A percentile compares a stretch with the other conserved stretches of the same genome.
phyloP scores from a whole-genome alignment of 2,888 invertebrate genomes.

The Cylindroiulus punctatus region DNA sequence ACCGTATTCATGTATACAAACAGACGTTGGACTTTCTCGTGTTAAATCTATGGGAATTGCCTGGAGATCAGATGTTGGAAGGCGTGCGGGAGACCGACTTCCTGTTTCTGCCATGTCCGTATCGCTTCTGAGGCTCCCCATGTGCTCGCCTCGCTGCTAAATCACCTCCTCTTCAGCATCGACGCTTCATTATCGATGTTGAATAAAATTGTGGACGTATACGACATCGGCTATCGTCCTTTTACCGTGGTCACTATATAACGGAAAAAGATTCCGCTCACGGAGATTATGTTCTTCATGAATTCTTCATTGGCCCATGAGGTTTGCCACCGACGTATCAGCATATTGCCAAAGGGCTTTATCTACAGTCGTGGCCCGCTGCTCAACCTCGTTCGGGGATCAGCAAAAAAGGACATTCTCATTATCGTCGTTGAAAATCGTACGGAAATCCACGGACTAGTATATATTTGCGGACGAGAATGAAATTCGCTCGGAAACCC shows the following conservation, averaged over 20 bases:
- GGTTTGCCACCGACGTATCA: neutral
- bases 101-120: neutral
- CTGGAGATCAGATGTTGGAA: constrained; percentile 1
- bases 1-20: no score
- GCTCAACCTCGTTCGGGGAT: neutral
- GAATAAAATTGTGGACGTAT: neutral
- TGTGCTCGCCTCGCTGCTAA: neutral
- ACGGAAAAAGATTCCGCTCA: neutral
- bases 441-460: no score
- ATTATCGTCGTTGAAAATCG: no score
- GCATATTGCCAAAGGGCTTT: neutral
- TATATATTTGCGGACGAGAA: no score
- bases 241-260: neutral
- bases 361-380: neutral
- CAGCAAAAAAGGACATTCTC: no score
- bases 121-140: neutral
- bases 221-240: neutral
- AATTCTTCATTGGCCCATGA: neutral
- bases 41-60: no score
- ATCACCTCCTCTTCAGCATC: neutral
- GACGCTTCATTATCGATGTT: neutral
- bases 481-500: no score
- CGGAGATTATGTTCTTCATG: neutral
- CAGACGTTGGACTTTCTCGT: no score
- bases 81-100: neutral